A percentile compares a stretch with the other conserved stretches of the same genome.
These are phyloP conservation scores for Drepanosiphum platanoidis DNA, from an alignment of 2,888 invertebrate genomes.

Conservation along the genomic window DNA sequence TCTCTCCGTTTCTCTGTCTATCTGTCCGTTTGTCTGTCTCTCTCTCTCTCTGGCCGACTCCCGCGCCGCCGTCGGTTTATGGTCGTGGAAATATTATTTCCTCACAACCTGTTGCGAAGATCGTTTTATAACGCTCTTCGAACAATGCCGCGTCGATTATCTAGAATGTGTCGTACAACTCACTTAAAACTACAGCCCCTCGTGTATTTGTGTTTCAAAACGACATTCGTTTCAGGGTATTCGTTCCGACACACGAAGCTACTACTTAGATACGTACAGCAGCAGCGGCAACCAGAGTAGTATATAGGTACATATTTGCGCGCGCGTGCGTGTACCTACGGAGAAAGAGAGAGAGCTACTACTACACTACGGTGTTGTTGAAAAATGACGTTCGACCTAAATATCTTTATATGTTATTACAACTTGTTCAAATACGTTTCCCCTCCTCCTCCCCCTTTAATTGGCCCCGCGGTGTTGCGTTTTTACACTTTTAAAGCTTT, in stretches of 20 bases:
- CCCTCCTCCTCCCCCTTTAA: constrained; percentile 38
- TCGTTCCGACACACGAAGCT: constrained; percentile 33
- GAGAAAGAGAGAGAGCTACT: constrained; percentile 3
- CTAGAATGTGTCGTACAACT: constrained; percentile 33
- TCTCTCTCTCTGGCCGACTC: no score
- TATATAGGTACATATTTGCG: background rate
- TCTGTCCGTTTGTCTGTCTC: background rate
- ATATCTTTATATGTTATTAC: constrained; percentile 54
- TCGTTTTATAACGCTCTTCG: constrained; percentile 30
- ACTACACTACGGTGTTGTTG: no score
- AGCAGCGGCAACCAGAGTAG: no score
- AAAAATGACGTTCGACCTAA: constrained; percentile 57
- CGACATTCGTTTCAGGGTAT: constrained; percentile 52
- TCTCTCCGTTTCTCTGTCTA: constrained; percentile 9
- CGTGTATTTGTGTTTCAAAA: constrained; percentile 42
- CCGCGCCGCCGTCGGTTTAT: background rate
- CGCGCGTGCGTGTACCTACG: background rate
- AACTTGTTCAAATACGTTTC: constrained; percentile 58
- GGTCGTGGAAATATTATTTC: constrained; percentile 38
- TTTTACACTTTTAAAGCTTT: no score
- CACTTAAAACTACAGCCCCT: constrained; percentile 30
- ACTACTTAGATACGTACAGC: no score
- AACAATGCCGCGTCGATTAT: constrained; percentile 56
- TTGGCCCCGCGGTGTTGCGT: no score
- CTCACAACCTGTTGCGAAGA: constrained; percentile 29